Base-by-base conservation (phyloP, 2,797 vertebrate genomes). In the Tenualosa thibaudeaui region DNA sequence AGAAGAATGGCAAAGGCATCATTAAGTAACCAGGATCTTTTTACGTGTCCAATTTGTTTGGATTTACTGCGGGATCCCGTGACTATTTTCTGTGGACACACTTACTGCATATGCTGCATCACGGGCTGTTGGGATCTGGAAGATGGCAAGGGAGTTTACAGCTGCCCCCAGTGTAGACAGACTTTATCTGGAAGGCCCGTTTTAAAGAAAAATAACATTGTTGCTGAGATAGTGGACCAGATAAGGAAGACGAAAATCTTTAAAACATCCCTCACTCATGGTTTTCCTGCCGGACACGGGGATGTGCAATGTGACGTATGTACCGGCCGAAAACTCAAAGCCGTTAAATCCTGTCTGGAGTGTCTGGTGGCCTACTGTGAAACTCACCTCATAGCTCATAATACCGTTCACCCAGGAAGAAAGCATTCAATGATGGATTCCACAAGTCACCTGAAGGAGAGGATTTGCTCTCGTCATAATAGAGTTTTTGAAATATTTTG, bases 131-230 rank as follows among this genome's bases (percentile, higher is more conserved):
- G 24, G 24, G 9, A 68, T 5, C 26, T 4, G 26, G 24, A 68
- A 68, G 65, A 68, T 13, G 9, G 12, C 10, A 68, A 31, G 10
- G 65, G 65, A 3, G 65, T 68, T 68, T 68, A 68, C 65, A 31
- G 26, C 26, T 65, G 60, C 7, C 60, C 60, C 9, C 22, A 24
- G 9, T 65, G 60, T 12, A 24, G 60, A 24, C 60, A 65, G 22
- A 68, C 65, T 12, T 68, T 40, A 3, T 37, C 68, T 19, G 15
- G 31, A 40, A 75, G 68, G 40, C 68, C 68, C 0, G 5, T 75
- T 17, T 75, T 75, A 75, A 75, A 75, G 31, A 75, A 75, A 75
- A 75, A 75, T 43, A 37, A 37, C 5, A 75, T 40, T 75, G 10
- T 75, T 75, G 68, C 68, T 75, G 26, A 37, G 9, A 31, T 75